Conservation (phyloP, 2,888 invertebrate genomes). For the Drosophila anomelani region DNA sequence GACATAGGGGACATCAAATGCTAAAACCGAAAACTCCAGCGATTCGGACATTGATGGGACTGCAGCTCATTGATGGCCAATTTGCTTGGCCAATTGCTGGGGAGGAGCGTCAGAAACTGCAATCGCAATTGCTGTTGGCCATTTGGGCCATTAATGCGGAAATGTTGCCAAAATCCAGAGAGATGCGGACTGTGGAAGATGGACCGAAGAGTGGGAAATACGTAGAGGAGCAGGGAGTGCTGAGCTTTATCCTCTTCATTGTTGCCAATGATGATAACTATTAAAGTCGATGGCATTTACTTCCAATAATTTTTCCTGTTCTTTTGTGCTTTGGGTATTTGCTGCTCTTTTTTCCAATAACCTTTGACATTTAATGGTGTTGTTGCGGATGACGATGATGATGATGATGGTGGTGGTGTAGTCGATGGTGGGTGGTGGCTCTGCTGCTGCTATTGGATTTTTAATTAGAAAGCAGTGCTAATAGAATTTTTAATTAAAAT, state of each 20-base stretch:
- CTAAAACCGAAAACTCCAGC: conserved; percentile 40
- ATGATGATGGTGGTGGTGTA: conserved; percentile 5
- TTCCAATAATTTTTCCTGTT: conserved; percentile 48
- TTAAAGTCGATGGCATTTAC: conserved; percentile 57
- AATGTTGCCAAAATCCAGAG: conserved; percentile 47
- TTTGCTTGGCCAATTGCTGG: conserved; percentile 68
- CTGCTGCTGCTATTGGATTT: conserved; percentile 46
- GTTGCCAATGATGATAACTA: conserved; percentile 40
- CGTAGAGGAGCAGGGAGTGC: conserved; percentile 4
- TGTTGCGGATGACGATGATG: conserved; percentile 21
- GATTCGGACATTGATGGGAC: conserved; percentile 25
- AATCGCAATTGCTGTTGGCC: conserved; percentile 48
- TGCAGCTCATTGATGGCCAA: conserved; percentile 71
- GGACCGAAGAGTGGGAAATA: not conserved
- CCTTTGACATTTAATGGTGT: conserved; percentile 45
- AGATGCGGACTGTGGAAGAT: not conserved
- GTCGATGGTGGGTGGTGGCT: conserved; percentile 11
- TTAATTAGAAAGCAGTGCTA: conserved; percentile 75
- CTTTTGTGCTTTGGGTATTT: conserved; percentile 8
- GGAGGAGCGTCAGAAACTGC: conserved; percentile 49
- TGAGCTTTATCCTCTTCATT: conserved; percentile 41
- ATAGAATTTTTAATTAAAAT: conserved; percentile 81
- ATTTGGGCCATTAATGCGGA: conserved; percentile 50
- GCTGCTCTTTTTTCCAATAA: conserved; percentile 15
- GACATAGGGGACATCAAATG: conserved; percentile 25